These are phyloP conservation scores for Cynopterus brachyotis DNA, from an alignment of 2,113 vertebrate species.

Conservation along the genomic window DNA sequence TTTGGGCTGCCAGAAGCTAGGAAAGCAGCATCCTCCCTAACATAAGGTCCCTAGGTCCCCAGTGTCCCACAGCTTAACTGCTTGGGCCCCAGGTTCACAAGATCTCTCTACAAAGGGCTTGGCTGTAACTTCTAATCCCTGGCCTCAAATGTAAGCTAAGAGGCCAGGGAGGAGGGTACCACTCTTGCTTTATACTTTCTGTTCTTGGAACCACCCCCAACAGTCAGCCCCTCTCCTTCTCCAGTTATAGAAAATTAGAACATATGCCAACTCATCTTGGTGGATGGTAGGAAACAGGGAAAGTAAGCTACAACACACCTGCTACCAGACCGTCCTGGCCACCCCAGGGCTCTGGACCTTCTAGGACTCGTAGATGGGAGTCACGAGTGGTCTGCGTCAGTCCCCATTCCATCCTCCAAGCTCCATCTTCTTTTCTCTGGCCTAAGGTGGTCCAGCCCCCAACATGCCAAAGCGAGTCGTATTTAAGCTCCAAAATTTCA, in stretches of 20 bases:
- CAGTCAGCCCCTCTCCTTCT: background rate
- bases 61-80: background rate
- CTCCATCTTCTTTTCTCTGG: background rate
- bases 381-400: background rate
- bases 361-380: background rate
- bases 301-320: background rate
- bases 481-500: background rate
- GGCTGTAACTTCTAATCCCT: background rate
- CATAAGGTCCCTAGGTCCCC: background rate
- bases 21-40: background rate
- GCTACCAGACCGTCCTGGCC: background rate
- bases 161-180: background rate
- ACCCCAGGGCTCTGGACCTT: background rate
- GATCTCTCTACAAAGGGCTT: background rate
- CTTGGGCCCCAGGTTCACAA: background rate
- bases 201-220: background rate
- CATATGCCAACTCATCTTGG: background rate
- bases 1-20: background rate
- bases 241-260: background rate
- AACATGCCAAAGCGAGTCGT: background rate
- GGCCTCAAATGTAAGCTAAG: background rate
- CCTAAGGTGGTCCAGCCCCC: background rate
- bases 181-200: background rate
- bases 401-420: background rate
- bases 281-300: background rate